A percentile compares a stretch with the other conserved stretches of the same genome.
Conservation (phyloP, 2,797 vertebrate species). For the Chrysocyon brachyurus region DNA sequence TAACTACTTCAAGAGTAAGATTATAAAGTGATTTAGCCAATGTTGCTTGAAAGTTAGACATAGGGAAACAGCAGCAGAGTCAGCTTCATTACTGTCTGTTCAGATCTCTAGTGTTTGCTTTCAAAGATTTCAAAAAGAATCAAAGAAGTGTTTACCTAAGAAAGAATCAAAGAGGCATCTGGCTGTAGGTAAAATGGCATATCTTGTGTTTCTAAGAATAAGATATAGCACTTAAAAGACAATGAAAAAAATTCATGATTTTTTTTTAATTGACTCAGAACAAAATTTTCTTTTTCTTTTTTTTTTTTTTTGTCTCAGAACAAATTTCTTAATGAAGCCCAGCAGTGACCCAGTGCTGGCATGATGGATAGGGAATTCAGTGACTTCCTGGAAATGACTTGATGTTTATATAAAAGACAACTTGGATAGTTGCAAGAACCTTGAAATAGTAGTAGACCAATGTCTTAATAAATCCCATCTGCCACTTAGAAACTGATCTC, state of each 20-base stretch:
- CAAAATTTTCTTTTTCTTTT: background rate
- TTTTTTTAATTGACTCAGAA: background rate
- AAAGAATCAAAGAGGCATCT: conserved; percentile 29
- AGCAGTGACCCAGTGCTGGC: background rate
- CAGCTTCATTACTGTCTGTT: conserved; percentile 14
- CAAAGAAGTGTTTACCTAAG: conserved; percentile 48
- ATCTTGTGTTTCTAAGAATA: background rate
- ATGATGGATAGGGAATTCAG: background rate
- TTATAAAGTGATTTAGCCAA: conserved; percentile 68
- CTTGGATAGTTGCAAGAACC: background rate
- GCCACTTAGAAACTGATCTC: background rate
- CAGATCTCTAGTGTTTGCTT: conserved; percentile 39
- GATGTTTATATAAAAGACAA: background rate
- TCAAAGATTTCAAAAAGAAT: conserved; percentile 60
- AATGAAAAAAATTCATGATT: background rate
- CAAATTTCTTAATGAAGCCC: background rate
- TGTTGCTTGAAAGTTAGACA: conserved; percentile 67
- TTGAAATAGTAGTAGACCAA: background rate
- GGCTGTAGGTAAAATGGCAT: background rate
- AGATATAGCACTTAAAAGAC: background rate
- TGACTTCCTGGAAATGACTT: background rate
- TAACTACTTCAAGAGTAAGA: conserved; percentile 68
- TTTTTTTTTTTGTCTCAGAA: background rate
- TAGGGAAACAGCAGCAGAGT: background rate
- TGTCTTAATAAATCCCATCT: background rate